phyloP scores from a whole-genome alignment of 2,113 vertebrate species.

The Percopsis transmontana region DNA sequence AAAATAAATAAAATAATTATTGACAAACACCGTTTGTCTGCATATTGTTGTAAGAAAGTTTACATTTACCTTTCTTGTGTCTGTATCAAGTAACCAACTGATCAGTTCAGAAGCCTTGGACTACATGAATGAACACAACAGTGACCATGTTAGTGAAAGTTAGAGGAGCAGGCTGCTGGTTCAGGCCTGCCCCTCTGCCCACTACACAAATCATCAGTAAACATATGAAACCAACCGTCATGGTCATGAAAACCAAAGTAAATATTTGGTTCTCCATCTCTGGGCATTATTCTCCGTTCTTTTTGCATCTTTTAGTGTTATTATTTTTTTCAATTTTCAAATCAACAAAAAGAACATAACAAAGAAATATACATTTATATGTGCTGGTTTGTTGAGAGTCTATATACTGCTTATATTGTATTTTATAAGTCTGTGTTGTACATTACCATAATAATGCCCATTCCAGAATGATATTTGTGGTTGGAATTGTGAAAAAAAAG shows the following conservation, averaged over 20 bases:
- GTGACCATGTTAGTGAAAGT: constrained; percentile 62
- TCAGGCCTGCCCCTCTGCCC: constrained; percentile 31
- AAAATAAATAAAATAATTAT: constrained; percentile 66
- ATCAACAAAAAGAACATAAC: constrained; percentile 60
- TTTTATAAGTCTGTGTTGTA: constrained; percentile 64
- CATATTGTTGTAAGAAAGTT: constrained; percentile 86
- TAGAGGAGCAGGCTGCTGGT: constrained; percentile 51
- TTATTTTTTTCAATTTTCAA: constrained; percentile 26
- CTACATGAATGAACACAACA: constrained; percentile 75
- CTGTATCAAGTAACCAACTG: constrained; percentile 74
- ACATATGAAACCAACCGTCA: constrained; percentile 68
- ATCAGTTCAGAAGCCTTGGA: constrained; percentile 71
- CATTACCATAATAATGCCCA: constrained; percentile 72
- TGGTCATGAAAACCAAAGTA: constrained; percentile 60
- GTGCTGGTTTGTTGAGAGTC: constrained; percentile 81
- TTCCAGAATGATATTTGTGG: constrained; percentile 70
- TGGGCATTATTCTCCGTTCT: constrained; percentile 58
- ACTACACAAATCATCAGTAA: constrained; percentile 65
- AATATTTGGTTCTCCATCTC: constrained; percentile 62
- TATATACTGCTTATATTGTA: constrained; percentile 71
- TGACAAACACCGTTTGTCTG: constrained; percentile 86
- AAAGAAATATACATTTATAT: constrained; percentile 74
- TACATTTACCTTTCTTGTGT: constrained; percentile 78
- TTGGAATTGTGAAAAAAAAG: constrained; percentile 73
- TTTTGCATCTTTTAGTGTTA: constrained; percentile 69